Evolutionary conservation across 2,113 vertebrate genomes (phyloP).

Genomic region (Microcebus tavaratra): DNA sequence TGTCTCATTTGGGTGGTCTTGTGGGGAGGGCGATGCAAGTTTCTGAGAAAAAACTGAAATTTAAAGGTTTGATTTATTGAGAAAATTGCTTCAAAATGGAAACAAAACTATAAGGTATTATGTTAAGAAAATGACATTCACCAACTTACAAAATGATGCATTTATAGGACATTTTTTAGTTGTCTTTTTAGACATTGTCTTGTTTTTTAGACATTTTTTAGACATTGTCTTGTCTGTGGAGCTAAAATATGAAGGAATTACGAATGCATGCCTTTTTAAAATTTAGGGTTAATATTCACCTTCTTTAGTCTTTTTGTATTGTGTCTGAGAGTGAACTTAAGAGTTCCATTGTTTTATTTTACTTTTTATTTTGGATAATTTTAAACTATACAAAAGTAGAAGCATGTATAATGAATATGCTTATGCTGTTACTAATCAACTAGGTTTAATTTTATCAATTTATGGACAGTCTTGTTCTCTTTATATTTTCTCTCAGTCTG

Average conservation of each 20-base stretch:
- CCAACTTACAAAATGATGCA: background rate
- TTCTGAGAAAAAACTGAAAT: background rate
- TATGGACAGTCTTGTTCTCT: background rate
- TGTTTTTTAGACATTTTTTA: background rate
- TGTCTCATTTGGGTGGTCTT: background rate
- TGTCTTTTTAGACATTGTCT: too few species aligned
- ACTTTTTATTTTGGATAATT: background rate
- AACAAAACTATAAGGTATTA: background rate
- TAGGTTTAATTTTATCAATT: background rate
- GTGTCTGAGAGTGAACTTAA: background rate
- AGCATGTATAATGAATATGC: background rate
- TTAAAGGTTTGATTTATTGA: background rate
- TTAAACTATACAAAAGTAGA: background rate
- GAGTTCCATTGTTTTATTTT: background rate
- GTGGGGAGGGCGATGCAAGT: background rate
- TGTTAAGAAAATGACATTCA: background rate
- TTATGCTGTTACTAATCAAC: too few species aligned
- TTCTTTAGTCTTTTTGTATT: background rate
- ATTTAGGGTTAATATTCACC: background rate
- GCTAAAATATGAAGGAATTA: background rate
- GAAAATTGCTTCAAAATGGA: background rate
- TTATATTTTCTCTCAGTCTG: background rate
- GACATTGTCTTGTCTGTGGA: background rate
- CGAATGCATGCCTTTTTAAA: background rate
- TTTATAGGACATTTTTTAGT: background rate